phyloP scores from a whole-genome alignment of 2,113 vertebrate species.

The Cinclus cinclus region DNA sequence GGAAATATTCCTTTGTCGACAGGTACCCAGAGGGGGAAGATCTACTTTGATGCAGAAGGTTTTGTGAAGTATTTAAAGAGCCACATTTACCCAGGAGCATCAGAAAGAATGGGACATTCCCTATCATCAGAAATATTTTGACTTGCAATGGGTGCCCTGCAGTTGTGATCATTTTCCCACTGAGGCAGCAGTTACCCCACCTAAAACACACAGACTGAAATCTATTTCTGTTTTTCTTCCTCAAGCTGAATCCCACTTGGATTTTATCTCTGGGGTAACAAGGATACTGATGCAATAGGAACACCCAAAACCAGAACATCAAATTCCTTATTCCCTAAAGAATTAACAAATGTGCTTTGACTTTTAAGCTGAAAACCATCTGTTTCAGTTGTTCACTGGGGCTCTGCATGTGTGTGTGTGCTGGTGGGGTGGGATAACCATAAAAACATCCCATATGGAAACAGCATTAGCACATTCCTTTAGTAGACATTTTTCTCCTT shows the following conservation, averaged over 20 bases:
- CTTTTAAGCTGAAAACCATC: neutral
- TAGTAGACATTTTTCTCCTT: neutral
- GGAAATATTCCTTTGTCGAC: neutral
- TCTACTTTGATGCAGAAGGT: neutral
- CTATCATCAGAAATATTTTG: neutral
- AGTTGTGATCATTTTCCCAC: neutral
- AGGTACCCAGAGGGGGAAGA: neutral
- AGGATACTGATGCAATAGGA: neutral
- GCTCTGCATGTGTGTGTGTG: neutral
- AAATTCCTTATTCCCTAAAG: neutral
- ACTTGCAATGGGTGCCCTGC: neutral
- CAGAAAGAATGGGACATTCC: neutral
- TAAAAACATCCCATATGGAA: neutral
- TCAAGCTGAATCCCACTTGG: neutral
- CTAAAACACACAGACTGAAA: neutral
- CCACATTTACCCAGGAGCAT: fast-evolving
- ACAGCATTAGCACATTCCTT: neutral
- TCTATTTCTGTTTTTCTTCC: no score
- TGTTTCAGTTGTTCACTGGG: neutral
- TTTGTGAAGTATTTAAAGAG: neutral
- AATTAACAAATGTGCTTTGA: neutral
- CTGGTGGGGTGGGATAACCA: neutral
- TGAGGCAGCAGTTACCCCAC: neutral
- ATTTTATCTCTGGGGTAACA: neutral
- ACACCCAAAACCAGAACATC: neutral